A percentile compares a stretch with the other conserved stretches of the same genome.
Conservation (phyloP, 2,113 vertebrate genomes). For the Proterorhinus semilunaris region DNA sequence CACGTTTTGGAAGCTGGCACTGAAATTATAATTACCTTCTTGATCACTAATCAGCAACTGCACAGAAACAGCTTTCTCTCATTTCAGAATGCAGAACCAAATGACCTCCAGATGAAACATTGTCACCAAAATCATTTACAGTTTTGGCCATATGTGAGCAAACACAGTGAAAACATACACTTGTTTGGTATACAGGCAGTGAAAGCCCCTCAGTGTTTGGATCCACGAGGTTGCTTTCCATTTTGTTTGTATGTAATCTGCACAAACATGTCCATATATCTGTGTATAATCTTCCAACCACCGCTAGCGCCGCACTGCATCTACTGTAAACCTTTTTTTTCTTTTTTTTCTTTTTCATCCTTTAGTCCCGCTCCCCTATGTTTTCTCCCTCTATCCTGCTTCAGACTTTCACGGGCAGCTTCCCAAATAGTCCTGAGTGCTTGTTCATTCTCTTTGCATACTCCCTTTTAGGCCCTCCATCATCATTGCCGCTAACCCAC, state of each 20-base stretch:
- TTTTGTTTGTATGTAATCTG: constrained; percentile 10
- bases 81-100: constrained; percentile 1
- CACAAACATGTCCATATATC: constrained; percentile 9
- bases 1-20: neutral
- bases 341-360: constrained; percentile 8
- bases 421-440: constrained; percentile 60
- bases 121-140: constrained; percentile 13
- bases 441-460: constrained; percentile 66
- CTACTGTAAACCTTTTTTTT: constrained; percentile 15
- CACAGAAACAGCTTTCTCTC: constrained; percentile 10
- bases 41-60: neutral
- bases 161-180: constrained; percentile 4
- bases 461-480: constrained; percentile 43
- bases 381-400: constrained; percentile 38
- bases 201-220: constrained; percentile 2
- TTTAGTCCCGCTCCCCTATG: constrained; percentile 11
- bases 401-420: constrained; percentile 66
- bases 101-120: constrained; percentile 28
- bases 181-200: neutral
- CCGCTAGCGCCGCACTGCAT: constrained; percentile 10
- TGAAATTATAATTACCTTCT: constrained; percentile 6
- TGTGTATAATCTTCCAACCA: neutral
- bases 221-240: constrained; percentile 8
- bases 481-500: constrained; percentile 21
- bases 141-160: constrained; percentile 10